Conservation (phyloP, 2,888 invertebrate genomes). For the Acrobasis consociella region DNA sequence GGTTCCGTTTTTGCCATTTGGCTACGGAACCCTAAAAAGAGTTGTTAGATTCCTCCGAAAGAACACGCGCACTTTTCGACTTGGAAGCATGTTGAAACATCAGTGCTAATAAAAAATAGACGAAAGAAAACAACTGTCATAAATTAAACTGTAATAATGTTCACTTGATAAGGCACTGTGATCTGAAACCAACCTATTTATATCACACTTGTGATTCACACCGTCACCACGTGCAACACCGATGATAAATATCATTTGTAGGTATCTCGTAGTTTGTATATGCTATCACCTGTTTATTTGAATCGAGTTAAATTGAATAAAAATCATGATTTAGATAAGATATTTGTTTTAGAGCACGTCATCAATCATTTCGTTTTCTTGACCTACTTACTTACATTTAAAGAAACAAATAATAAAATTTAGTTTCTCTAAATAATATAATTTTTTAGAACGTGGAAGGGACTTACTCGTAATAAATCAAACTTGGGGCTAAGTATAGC, state of each 20-base stretch:
- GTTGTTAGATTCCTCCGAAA: too few species aligned
- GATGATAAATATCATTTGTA: background rate
- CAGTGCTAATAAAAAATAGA: background rate
- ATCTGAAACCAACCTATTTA: constrained; percentile 4
- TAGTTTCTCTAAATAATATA: too few species aligned
- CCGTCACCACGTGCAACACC: background rate
- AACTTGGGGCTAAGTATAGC: too few species aligned
- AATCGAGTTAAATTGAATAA: background rate
- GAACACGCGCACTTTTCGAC: too few species aligned
- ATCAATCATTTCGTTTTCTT: constrained; percentile 27
- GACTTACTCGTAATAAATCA: too few species aligned
- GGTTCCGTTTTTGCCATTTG: too few species aligned
- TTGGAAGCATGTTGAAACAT: too few species aligned
- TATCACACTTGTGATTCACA: constrained; percentile 13
- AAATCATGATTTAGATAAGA: constrained; percentile 16
- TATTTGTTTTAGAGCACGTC: constrained; percentile 17
- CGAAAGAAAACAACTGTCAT: background rate
- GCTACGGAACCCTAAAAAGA: too few species aligned
- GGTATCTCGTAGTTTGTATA: background rate
- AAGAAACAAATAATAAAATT: background rate
- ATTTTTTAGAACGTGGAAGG: too few species aligned
- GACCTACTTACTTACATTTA: constrained; percentile 21
- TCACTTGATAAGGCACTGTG: background rate
- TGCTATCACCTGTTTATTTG: background rate
- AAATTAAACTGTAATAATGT: background rate